Percentiles rank a stretch among this genome's conserved stretches.
phyloP scores from a whole-genome alignment of 92 coral and sea anemone species.

The Zoanthus sansibaricus region DNA sequence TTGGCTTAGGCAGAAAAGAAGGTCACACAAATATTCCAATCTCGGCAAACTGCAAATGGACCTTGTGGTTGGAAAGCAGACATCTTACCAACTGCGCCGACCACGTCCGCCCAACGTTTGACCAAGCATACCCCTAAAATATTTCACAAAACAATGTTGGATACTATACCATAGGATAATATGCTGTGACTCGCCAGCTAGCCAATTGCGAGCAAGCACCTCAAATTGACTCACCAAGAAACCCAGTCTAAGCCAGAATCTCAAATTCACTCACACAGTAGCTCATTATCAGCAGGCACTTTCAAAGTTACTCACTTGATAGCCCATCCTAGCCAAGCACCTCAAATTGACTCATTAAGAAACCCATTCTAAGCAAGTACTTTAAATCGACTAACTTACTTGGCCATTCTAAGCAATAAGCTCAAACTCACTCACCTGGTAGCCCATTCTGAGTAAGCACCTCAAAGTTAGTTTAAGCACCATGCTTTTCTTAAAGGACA shows the following conservation, averaged over 20 bases:
- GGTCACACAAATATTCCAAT: no score
- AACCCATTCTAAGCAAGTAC: neutral
- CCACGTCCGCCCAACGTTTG: no score
- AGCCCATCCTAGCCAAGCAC: neutral
- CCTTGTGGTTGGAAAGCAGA: no score
- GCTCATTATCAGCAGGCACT: neutral
- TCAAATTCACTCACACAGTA: neutral
- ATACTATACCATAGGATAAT: no score
- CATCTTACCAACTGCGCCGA: no score
- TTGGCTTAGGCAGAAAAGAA: no score
- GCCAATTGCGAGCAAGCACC: no score
- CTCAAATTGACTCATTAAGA: neutral
- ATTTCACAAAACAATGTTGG: no score
- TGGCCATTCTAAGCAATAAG: neutral
- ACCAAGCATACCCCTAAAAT: no score
- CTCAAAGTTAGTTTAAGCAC: constrained; percentile 94
- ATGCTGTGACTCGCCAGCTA: no score
- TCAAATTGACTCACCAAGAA: neutral
- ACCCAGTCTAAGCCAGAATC: no score
- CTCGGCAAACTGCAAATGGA: no score
- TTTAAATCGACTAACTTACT: neutral
- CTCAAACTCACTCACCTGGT: constrained; percentile 74
- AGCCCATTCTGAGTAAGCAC: constrained; percentile 95
- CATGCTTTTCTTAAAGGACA: constrained; percentile 95
- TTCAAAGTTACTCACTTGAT: neutral